Evolutionary conservation across 2,113 vertebrate species (phyloP), one percentile per base, ranked within the genome.

Genomic region (Thamnophis sirtalis): DNA sequence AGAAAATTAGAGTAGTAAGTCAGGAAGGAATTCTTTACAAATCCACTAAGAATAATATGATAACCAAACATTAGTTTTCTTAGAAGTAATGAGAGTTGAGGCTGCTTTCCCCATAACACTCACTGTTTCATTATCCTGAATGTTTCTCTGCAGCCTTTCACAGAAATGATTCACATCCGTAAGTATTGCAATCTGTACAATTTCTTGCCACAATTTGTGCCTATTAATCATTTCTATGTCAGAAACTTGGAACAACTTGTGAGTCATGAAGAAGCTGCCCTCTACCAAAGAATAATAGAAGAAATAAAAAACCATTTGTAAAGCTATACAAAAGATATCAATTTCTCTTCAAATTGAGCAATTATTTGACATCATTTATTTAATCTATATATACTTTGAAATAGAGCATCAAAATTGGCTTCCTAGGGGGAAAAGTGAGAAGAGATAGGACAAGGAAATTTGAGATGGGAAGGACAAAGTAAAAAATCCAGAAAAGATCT

Each of bases 291-390:
- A 53, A 8, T 26, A 87, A 4, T 19, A 60, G 17, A 91, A 86
- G 55, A 86, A 91, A 50, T 87, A 63, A 38, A 63, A 38, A 87
- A 17, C 28, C 49, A 63, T 51, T 63, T n/a, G 58, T 85, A 51
- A 49, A 22, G 13, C 49, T 68, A 28, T 49, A 68, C 63, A 91
- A 91, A 49, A 63, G n/a, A 53, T 50, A 91, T 43, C 58, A 43
- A n/a, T 63, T 24, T 63, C 85, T 63, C 60, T 60, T 58, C 91
- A 68, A 87, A 68, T 24, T 51, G 91, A 91, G 49, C 91, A 54
- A 91, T 68, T 87, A 87, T 60, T 24, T 91, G 51, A 73, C n/a
- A 68, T 60, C 91, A 87, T 28, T 49, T 87, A 24, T 91, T 58
- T 80, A 90, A 86, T 86, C 48, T 73, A 89, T 68, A 89, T 73